Evolutionary conservation across 2,888 invertebrate genomes (phyloP).

Genomic region (Cylindroiulus punctatus): DNA sequence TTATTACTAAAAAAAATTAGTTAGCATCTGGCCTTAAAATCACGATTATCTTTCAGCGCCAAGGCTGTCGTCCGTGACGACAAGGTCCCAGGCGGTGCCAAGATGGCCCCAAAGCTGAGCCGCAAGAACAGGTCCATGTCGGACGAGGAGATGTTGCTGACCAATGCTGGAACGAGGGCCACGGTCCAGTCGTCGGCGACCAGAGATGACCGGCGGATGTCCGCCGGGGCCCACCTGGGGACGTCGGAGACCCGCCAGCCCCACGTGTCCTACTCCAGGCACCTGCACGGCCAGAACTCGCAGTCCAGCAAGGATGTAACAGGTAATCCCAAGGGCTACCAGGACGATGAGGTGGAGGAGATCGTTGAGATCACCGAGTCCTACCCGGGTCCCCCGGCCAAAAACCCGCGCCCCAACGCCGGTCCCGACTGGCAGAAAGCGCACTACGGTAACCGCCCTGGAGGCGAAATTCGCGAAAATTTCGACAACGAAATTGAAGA

Average conservation of each 20-base stretch:
- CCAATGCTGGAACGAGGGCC: neutral
- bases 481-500: slow-evolving; percentile 54
- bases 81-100: neutral
- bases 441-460: neutral
- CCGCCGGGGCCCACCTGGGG: slow-evolving; percentile 36
- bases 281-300: slow-evolving; percentile 51
- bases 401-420: neutral
- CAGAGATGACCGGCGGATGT: neutral
- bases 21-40: neutral
- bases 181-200: neutral
- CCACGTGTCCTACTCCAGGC: slow-evolving; percentile 54
- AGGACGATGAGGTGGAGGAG: slow-evolving; percentile 48
- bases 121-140: slow-evolving; percentile 44
- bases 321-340: slow-evolving; percentile 51
- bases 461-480: neutral
- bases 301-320: slow-evolving; percentile 41
- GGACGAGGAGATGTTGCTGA: neutral
- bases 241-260: neutral
- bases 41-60: neutral
- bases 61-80: neutral
- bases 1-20: no score
- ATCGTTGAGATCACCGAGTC: slow-evolving; percentile 20
- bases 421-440: neutral
- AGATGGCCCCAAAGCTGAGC: neutral
- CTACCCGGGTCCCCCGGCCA: neutral